These are phyloP conservation scores for Periplaneta americana DNA, from an alignment of 1,140 invertebrate genomes.

Conservation along the genomic window DNA sequence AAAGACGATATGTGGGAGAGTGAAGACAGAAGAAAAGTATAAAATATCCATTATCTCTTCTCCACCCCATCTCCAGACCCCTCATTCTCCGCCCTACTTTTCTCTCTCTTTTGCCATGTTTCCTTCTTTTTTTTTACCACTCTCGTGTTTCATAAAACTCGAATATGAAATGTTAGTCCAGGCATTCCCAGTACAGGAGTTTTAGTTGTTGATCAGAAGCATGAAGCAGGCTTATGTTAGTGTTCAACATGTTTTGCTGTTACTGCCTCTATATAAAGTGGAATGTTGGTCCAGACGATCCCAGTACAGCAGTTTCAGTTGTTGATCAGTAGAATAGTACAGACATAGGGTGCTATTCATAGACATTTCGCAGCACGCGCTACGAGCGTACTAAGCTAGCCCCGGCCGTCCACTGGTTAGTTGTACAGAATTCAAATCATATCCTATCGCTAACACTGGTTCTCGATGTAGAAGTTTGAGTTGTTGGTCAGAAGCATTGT, in stretches of 20 bases:
- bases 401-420: too few relatives aligned
- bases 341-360: too few relatives aligned
- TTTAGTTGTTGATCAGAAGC: neutral
- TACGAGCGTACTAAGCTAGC: too few relatives aligned
- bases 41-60: neutral
- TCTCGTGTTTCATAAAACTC: neutral
- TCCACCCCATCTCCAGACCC: neutral
- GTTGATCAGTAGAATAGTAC: too few relatives aligned
- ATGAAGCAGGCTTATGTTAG: neutral
- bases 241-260: too few relatives aligned
- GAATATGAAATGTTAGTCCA: neutral
- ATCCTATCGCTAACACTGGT: too few relatives aligned
- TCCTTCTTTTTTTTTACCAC: neutral
- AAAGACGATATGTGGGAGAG: neutral
- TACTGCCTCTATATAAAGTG: too few relatives aligned
- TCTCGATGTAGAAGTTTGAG: too few relatives aligned
- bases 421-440: too few relatives aligned
- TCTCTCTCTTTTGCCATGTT: too few relatives aligned
- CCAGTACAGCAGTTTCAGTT: neutral
- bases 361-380: too few relatives aligned
- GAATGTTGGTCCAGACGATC: neutral
- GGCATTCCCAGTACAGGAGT: neutral
- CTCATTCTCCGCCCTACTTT: neutral
- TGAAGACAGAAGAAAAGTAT: neutral
- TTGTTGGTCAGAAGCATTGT: neutral